A percentile compares a stretch with the other conserved stretches of the same genome.
phyloP scores from a whole-genome alignment of 2,888 invertebrate species.

The Epicampocera succincta region DNA sequence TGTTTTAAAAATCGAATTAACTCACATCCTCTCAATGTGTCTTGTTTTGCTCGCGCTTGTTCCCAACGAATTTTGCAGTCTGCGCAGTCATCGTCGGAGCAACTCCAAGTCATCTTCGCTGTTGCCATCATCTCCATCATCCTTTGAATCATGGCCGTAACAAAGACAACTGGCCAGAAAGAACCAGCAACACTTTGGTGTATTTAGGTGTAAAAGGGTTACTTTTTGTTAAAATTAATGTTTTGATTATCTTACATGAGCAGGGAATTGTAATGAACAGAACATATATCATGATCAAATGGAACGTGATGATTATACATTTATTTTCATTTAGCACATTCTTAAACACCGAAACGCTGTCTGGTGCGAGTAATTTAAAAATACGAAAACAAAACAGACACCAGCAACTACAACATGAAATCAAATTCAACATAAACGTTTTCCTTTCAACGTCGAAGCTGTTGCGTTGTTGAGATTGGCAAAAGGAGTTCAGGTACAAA shows the following conservation, averaged over 20 bases:
- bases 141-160: constrained; percentile 38
- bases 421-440: constrained; percentile 15
- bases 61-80: constrained; percentile 12
- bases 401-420: not conserved
- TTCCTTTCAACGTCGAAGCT: not conserved
- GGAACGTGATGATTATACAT: constrained; percentile 67
- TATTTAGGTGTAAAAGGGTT: constrained; percentile 60
- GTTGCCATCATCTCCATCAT: constrained; percentile 39
- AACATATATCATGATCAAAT: constrained; percentile 68
- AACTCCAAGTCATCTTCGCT: too few relatives aligned
- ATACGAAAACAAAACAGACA: constrained; percentile 29
- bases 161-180: constrained; percentile 29
- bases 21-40: constrained; percentile 33
- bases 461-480: not conserved
- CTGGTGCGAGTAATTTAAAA: constrained; percentile 10
- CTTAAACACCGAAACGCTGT: not conserved
- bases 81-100: too few relatives aligned
- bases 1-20: constrained; percentile 46
- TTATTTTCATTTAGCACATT: constrained; percentile 56
- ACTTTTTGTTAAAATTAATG: constrained; percentile 62
- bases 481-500: constrained; percentile 1
- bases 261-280: constrained; percentile 65
- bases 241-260: constrained; percentile 69
- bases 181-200: constrained; percentile 13
- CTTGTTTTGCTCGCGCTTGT: constrained; percentile 23